Conservation (phyloP, 2,888 invertebrate species). For the Rhagonycha lutea region DNA sequence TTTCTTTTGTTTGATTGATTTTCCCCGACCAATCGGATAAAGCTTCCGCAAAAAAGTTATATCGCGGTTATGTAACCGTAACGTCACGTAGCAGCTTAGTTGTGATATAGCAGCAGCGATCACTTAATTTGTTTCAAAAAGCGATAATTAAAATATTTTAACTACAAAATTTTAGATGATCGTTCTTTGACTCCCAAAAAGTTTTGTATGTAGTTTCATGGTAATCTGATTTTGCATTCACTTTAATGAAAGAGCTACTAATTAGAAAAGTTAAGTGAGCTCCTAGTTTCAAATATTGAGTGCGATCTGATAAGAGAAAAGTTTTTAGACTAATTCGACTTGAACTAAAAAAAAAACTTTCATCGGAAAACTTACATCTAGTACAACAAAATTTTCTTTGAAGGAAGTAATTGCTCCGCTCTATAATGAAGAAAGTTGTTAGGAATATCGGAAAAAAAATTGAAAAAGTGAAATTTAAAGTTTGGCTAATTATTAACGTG, state of each 20-base stretch:
- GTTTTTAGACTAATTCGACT: conserved; percentile 3
- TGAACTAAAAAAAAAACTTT: not conserved
- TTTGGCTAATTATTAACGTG: not conserved
- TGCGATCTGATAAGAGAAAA: conserved; percentile 2
- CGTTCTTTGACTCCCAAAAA: not conserved
- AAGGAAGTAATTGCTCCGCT: not conserved
- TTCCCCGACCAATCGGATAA: too few species aligned
- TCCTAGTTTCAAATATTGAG: conserved; percentile 1
- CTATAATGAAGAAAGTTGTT: not conserved
- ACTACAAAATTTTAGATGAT: not conserved
- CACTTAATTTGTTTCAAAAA: not conserved
- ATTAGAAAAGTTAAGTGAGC: conserved; percentile 4
- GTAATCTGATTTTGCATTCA: conserved; percentile 2
- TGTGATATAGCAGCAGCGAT: not conserved
- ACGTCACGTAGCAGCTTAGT: not conserved
- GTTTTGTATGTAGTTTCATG: not conserved
- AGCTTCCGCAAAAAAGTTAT: too few species aligned
- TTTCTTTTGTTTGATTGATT: not conserved
- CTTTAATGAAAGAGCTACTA: conserved; percentile 3
- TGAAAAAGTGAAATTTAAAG: not conserved
- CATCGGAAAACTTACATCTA: not conserved
- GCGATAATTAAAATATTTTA: not conserved
- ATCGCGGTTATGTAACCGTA: not conserved
- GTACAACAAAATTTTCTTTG: not conserved
- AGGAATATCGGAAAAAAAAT: not conserved